Base-by-base conservation (phyloP, 2,797 vertebrate species). In the Geotria australis region DNA sequence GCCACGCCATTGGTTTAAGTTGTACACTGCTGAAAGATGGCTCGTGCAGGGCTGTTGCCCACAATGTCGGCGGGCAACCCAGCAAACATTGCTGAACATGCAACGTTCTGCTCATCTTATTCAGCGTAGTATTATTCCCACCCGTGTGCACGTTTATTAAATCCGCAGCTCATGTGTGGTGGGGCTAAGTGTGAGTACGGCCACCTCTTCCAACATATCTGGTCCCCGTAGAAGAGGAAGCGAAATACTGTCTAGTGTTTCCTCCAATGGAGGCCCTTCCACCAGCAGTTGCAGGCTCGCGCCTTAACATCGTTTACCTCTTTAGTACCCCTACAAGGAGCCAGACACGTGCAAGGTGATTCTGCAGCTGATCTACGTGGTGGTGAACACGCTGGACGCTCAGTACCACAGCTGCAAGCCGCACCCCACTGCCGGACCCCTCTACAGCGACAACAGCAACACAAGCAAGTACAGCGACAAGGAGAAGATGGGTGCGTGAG, bases 381-480 rank as follows among this genome's bases (percentile, higher is more conserved):
- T 88, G 49, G 82, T 98, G 67, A 96, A 98, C 73, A 99, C 91
- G 0, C 76, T 99, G 63, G 96, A 99, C 0, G 89, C 91, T 8
- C 91, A 99, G 63, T 99, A 95, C 68, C 91, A 99, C 72, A 99
- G 91, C 79, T 99, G 91, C 70, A 85, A 85, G 60, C 83, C 91
- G 2, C 89, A 99, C 12, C 77, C 85, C 57, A 74, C 88, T 8
- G 79, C 89, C 3, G 89, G 91, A 12, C 88, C 91, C 9, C 73
- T 99, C 62, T 96, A 91, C 77, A 94, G 83, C 55, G 91, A 99
- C 75, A 94, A 81, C 76, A 95, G 88, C 67, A 94, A 94, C 70
- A 78, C 84, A 69, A 99, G 88, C 73, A 80, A 86, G 69, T 96
- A 95, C 73, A 98, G 85, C 47, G 89, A 98, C 62, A 98, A 93